phyloP scores from a whole-genome alignment of 2,113 vertebrate species.

The Cynocephalus volans region DNA sequence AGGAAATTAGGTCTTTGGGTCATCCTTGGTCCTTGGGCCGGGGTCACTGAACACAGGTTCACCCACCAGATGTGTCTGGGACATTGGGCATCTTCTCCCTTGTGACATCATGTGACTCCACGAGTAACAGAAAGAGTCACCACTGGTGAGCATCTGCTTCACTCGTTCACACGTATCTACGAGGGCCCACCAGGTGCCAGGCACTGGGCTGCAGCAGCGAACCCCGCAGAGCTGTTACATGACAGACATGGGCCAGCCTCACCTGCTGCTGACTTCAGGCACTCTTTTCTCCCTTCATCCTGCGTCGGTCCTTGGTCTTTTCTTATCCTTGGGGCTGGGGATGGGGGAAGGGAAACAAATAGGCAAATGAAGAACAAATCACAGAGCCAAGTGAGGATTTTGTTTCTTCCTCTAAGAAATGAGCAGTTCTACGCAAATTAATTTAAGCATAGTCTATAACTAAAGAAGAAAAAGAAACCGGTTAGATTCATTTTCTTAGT shows the following conservation, averaged over 20 bases:
- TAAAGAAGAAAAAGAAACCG: conserved; percentile 49
- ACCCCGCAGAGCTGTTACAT: not conserved
- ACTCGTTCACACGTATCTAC: not conserved
- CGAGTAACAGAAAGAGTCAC: not conserved
- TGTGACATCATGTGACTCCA: not conserved
- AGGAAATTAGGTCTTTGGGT: not conserved
- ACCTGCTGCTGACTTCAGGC: not conserved
- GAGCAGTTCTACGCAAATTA: conserved; percentile 75
- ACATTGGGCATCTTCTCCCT: not conserved
- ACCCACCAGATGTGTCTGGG: not conserved
- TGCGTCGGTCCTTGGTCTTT: not conserved
- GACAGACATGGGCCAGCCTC: not conserved
- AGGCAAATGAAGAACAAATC: not conserved
- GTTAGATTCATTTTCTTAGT: conserved; percentile 82
- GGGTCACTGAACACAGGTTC: not conserved
- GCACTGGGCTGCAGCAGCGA: not conserved
- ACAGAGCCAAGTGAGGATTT: not conserved
- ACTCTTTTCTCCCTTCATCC: too few relatives aligned
- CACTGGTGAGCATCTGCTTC: not conserved
- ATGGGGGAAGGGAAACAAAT: rapidly evolving
- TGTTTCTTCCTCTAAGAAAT: conserved; percentile 63
- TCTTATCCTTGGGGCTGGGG: too few relatives aligned
- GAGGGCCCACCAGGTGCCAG: too few relatives aligned
- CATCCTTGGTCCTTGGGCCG: not conserved
- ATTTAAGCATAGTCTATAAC: conserved; percentile 72